Evolutionary conservation across 2,113 vertebrate species (phyloP), one percentile per base, ranked within the genome.

Genomic region (Boleophthalmus pectinirostris): DNA sequence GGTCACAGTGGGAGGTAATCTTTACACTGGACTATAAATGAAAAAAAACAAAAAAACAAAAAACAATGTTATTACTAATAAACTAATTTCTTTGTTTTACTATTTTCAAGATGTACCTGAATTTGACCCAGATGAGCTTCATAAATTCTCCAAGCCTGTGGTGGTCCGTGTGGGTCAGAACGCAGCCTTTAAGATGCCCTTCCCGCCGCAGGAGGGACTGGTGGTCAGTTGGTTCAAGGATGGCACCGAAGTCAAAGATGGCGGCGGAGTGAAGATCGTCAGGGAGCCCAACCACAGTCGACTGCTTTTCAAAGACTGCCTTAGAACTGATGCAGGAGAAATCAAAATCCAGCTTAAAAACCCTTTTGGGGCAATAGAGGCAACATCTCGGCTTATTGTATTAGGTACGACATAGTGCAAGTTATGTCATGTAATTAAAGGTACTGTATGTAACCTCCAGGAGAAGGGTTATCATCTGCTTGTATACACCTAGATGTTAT

Each of bases 261-360:
- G 91, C n/a, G 57, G 83, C 16, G 87, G 91, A 49, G 76, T 93
- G 14, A 94, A 90, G 78, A 87, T 94, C 15, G 83, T 93, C n/a
- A 94, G 84, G 80, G 90, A 93, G 51, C 89, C 91, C 1, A 91
- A 87, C 77, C 93, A 91, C 78, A 93, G 93, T 1, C 89, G 88
- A 0, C 87, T 96, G 75, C 91, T 93, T 71, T 89, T 97, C 68
- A 90, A 90, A 88, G 95, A 92, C n/a, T 82, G 92, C 0, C 56
- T 92, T 68, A 90, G 94, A 61, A 93, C 88, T 70, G 95, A 97
- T 61, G 20, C 86, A 29, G 95, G 95, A 78, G 92, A 90, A 82
- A 94, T 97, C 87, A 94, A 94, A 80, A 91, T 95, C 82, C 93
- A 91, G 21, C 92, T 96, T 75, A 94, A 86, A 88, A 98, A 93